Base-by-base conservation (phyloP, 2,888 invertebrate genomes). In the Cryptus armator region DNA sequence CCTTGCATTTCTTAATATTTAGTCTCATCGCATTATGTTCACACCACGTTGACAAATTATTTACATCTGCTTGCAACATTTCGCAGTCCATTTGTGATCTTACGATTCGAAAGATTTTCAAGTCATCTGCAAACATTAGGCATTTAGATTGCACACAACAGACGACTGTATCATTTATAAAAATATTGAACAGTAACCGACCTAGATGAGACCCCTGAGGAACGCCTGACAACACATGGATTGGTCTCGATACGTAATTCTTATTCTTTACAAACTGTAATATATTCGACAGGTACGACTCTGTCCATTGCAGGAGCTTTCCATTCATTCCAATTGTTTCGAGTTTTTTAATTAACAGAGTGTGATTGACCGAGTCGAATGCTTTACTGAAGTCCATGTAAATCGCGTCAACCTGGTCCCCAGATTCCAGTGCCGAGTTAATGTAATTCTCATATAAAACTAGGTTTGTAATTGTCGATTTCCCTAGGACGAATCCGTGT, bases 341-440 rank as follows among this genome's bases (percentile, higher is more conserved):
- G 7, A 53, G 16, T 10, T 70, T 70, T 5, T 48, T 32, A 2
- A 51, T 1, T 12, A 70, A 29, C 3, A 70, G 14, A 0, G 0
- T 29, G 29, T 51, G 68, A 48, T 70, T 51, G 0, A 51, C 68
- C 0, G 51, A 70, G 32, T 70, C 68, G 12, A 70, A 51, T 1
- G 68, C 68, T 48, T 70, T 70, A 32, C 68, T 70, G n/a, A 70
- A 51, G n/a, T 70, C 68, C 29, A 51, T 70, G 4, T 70, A 70
- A 1, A 70, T 37, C 9, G 32, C 48, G 4, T 70, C 68, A 1
- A 51, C 68, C 29, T 70, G 51, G 7, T 5, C 51, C 3, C 16
- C n/a, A 0, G 29, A 19, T 1, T 51, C 51, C 0, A 68, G 14
- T 1, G 14, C 29, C 1, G 9, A 9, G 9, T 2, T 70, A 12